A percentile compares a stretch with the other conserved stretches of the same genome.
Conservation (phyloP, 53 echinoderm and acorn worm species). For the Paracentrotus lividus region DNA sequence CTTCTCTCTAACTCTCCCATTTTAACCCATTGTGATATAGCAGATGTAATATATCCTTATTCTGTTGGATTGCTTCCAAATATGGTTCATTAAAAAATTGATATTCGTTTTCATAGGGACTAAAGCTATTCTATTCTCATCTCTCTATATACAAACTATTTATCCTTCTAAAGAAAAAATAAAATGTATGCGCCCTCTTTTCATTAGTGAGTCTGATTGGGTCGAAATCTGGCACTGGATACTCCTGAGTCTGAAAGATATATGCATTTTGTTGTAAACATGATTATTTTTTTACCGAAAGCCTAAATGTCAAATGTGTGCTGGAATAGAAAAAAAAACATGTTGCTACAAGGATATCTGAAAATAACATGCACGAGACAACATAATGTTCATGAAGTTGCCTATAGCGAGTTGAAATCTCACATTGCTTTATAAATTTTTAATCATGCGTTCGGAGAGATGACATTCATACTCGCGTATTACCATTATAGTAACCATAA, state of each 20-base stretch:
- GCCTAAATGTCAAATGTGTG: background rate
- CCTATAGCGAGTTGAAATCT: too few relatives aligned
- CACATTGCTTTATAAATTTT: too few relatives aligned
- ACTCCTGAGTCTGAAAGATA: background rate
- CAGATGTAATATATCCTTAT: background rate
- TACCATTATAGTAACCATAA: too few relatives aligned
- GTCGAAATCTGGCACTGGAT: constrained; percentile 17
- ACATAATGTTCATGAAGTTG: too few relatives aligned
- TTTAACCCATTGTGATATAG: background rate
- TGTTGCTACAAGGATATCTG: background rate
- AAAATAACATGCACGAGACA: too few relatives aligned
- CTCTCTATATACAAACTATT: background rate
- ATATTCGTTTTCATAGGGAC: background rate
- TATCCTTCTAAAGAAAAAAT: background rate
- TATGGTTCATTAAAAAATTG: background rate
- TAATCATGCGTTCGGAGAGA: too few relatives aligned
- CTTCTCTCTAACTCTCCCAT: background rate
- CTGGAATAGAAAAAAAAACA: background rate
- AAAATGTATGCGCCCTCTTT: background rate
- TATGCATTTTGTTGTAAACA: background rate
- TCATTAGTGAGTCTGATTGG: background rate
- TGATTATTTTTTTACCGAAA: background rate
- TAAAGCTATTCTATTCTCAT: background rate
- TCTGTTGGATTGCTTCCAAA: background rate
- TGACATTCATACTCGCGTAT: too few relatives aligned